These are phyloP conservation scores for Chrysolina americana DNA, from an alignment of 2,888 invertebrate species.

Conservation along the genomic window DNA sequence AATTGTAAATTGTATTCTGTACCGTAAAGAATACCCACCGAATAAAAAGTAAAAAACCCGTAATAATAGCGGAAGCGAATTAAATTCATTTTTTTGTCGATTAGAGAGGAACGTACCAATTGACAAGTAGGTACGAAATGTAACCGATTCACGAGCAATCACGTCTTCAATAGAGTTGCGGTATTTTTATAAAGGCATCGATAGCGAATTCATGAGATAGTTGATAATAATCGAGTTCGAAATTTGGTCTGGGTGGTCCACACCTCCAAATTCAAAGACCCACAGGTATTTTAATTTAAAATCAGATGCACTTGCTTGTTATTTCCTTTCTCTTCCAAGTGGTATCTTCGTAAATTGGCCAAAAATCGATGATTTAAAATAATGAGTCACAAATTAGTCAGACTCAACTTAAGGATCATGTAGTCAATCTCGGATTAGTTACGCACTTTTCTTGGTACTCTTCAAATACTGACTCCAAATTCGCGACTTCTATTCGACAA, in stretches of 20 bases:
- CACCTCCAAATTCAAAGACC: neutral
- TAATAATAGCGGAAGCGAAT: conserved; percentile 20
- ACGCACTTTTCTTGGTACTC: no score
- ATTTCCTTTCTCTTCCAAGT: no score
- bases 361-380: no score
- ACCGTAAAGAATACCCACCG: conserved; percentile 21
- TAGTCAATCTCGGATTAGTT: no score
- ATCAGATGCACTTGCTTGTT: neutral
- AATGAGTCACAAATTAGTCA: no score
- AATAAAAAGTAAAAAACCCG: conserved; percentile 9
- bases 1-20: conserved; percentile 15
- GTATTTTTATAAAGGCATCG: neutral
- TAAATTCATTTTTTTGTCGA: conserved; percentile 8
- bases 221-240: conserved; percentile 9
- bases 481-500: no score
- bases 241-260: neutral
- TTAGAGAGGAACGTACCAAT: neutral
- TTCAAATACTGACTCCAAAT: no score
- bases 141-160: conserved; percentile 2
- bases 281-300: neutral
- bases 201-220: conserved; percentile 13
- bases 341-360: no score
- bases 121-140: conserved; percentile 19
- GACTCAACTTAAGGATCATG: no score
- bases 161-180: neutral